Evolutionary conservation across 2,888 invertebrate genomes (phyloP).

Genomic region (Uloborus plumipes): DNA sequence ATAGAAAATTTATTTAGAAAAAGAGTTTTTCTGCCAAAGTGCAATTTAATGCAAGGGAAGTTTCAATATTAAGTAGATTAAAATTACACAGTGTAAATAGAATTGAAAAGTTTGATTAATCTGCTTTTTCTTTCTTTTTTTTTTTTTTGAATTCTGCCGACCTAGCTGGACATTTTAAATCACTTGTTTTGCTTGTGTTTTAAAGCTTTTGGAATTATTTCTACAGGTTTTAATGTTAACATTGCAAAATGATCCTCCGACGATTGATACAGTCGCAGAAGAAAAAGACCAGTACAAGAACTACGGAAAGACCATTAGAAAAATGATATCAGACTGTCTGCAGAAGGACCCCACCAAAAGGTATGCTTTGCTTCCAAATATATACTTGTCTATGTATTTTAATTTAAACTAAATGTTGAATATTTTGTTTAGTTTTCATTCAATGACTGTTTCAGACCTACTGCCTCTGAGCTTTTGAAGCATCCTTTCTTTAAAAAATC

Average conservation of each 20-base stretch:
- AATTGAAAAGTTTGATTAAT: too few species aligned
- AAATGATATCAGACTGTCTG: conserved; percentile 95
- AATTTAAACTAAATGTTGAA: background rate
- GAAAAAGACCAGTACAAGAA: conserved; percentile 98
- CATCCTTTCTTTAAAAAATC: conserved; percentile 98
- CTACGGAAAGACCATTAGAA: conserved; percentile 96
- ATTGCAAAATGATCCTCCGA: conserved; percentile 97
- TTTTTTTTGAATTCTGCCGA: too few species aligned
- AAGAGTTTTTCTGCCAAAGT: too few species aligned
- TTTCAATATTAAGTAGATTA: too few species aligned
- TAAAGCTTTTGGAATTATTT: conserved; percentile 2
- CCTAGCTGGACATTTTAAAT: too few species aligned
- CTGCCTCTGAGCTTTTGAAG: conserved; percentile 94
- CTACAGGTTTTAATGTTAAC: conserved; percentile 89
- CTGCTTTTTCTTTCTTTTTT: too few species aligned
- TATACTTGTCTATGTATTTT: background rate
- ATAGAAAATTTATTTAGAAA: too few species aligned
- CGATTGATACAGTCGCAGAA: conserved; percentile 92
- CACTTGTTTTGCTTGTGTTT: background rate
- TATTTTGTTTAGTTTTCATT: background rate
- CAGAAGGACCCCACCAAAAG: conserved; percentile 95
- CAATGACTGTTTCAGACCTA: conserved; percentile 76
- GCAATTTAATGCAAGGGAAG: too few species aligned
- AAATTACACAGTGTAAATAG: too few species aligned
- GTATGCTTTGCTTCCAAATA: conserved; percentile 68